Conservation (phyloP, 2,113 vertebrate genomes). For the Anthoscopus minutus region DNA sequence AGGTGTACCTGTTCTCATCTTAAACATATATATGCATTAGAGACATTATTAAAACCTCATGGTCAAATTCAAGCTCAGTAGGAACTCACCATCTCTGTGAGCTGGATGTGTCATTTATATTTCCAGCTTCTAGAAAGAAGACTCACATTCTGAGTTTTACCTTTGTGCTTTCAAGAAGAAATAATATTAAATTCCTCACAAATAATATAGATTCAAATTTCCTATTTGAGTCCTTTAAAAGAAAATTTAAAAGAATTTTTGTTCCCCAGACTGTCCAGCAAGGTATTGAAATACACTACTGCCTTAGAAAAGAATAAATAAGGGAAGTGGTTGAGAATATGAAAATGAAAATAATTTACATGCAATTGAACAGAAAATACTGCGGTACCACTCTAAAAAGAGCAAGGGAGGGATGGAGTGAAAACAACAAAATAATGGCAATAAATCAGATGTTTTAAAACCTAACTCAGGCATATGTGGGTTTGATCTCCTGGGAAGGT, state of each 20-base stretch:
- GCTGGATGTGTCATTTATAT: background rate
- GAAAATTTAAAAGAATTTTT: background rate
- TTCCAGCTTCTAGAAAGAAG: background rate
- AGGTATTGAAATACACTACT: background rate
- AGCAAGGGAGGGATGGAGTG: background rate
- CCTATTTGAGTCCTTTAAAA: background rate
- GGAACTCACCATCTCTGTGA: background rate
- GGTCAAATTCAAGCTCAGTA: background rate
- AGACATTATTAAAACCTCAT: background rate
- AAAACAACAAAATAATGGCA: background rate
- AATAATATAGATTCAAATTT: background rate
- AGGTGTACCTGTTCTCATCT: background rate
- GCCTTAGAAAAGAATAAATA: background rate
- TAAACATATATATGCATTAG: background rate
- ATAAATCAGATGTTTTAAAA: background rate
- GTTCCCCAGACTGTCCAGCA: background rate
- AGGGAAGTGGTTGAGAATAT: background rate
- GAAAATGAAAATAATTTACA: background rate
- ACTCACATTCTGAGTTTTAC: background rate
- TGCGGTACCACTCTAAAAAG: background rate
- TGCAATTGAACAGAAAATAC: background rate
- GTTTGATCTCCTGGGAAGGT: background rate
- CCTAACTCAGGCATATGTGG: background rate
- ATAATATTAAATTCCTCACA: background rate
- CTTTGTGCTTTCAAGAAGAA: background rate